Percentiles rank a stretch among this genome's conserved stretches.
Evolutionary conservation across 2,797 vertebrate species (phyloP).

Genomic region (Botia kubotai): DNA sequence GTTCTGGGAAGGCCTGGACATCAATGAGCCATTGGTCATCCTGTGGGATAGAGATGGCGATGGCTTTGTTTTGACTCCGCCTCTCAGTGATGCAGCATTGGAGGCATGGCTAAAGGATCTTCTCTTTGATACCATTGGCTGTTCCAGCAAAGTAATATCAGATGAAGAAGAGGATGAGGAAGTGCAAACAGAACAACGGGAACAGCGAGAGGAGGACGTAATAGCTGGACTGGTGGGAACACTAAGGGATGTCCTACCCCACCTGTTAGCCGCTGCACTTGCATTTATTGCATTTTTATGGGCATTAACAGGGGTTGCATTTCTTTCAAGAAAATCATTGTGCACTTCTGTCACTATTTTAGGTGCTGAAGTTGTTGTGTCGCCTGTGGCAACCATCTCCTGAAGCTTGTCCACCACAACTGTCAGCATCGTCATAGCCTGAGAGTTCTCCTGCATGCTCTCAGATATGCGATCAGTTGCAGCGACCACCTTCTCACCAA

Average conservation of each 20-base stretch:
- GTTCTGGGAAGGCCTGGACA: background rate
- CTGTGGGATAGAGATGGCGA: constrained; percentile 12
- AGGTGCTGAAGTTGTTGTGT: constrained; percentile 19
- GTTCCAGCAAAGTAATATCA: constrained; percentile 54
- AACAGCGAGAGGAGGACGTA: constrained; percentile 49
- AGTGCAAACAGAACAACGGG: constrained; percentile 46
- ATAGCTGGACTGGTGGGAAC: constrained; percentile 2
- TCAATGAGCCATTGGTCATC: constrained; percentile 63
- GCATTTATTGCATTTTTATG: background rate
- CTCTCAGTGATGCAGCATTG: constrained; percentile 49
- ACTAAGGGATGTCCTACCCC: background rate
- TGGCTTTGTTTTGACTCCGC: constrained; percentile 10
- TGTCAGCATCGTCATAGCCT: constrained; percentile 68
- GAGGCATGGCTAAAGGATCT: constrained; percentile 46
- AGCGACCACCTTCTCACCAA: constrained; percentile 70
- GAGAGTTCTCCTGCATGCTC: constrained; percentile 72
- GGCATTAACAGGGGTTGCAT: background rate
- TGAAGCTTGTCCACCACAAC: constrained; percentile 74
- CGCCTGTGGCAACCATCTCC: constrained; percentile 55
- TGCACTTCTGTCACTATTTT: background rate
- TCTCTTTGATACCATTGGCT: constrained; percentile 46
- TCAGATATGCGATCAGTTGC: constrained; percentile 71
- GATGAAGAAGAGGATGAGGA: constrained; percentile 64
- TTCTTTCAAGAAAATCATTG: background rate
- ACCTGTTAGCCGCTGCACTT: background rate